Evolutionary conservation across 2,888 invertebrate genomes (phyloP).

Genomic region (Eledone cirrhosa): DNA sequence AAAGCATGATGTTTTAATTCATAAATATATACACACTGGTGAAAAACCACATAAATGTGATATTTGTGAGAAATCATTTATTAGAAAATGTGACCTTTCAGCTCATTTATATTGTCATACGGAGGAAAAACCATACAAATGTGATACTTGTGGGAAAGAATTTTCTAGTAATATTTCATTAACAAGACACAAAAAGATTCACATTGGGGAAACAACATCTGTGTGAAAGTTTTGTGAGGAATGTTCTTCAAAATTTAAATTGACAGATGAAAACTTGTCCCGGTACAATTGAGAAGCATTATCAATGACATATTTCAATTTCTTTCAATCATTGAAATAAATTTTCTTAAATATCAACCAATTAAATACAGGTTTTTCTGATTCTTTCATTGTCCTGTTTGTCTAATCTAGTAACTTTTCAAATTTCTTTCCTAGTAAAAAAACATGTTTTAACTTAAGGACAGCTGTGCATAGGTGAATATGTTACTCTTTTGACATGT

Average conservation of each 20-base stretch:
- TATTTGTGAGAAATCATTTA: background rate
- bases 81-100: background rate
- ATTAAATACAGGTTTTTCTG: too few species aligned
- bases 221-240: conserved; percentile 1
- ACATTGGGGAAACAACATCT: conserved; percentile 18
- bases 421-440: too few species aligned
- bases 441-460: too few species aligned
- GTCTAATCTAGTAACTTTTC: too few species aligned
- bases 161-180: background rate
- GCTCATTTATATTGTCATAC: background rate
- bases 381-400: too few species aligned
- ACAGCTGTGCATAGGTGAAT: too few species aligned
- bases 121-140: conserved; percentile 7
- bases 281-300: too few species aligned
- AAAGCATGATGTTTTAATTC: background rate
- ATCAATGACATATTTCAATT: too few species aligned
- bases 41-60: background rate
- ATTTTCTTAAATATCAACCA: too few species aligned
- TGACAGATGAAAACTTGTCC: too few species aligned
- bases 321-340: too few species aligned
- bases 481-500: too few species aligned
- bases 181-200: background rate
- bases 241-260: conserved; percentile 13
- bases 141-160: conserved; percentile 20
- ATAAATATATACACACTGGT: background rate